Conservation (phyloP, 2,888 invertebrate species). For the Bombylius discolor region DNA sequence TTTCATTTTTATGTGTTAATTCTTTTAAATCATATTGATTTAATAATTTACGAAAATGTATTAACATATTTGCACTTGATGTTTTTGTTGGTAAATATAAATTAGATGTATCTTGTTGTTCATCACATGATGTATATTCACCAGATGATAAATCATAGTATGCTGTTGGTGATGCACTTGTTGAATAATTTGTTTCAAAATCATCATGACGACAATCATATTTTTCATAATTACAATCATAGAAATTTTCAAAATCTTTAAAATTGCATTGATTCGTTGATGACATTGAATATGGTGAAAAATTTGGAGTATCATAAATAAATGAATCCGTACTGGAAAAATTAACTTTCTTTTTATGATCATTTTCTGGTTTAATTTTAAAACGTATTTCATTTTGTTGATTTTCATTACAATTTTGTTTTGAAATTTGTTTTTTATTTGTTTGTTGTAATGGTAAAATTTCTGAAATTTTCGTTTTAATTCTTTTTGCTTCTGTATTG, state of each 20-base stretch:
- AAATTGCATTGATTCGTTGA: not conserved
- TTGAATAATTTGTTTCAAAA: not conserved
- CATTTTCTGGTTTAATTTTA: too few species aligned
- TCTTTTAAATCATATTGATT: not conserved
- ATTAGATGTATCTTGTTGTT: not conserved
- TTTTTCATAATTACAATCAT: not conserved
- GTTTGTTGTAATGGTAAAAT: too few species aligned
- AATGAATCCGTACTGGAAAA: too few species aligned
- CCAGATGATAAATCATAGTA: not conserved
- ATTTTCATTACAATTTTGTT: too few species aligned
- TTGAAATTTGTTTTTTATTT: too few species aligned
- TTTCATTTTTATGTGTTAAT: not conserved
- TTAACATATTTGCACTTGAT: not conserved
- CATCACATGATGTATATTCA: not conserved
- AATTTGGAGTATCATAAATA: too few species aligned
- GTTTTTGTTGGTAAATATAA: not conserved
- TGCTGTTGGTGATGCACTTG: not conserved
- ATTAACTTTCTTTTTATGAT: too few species aligned
- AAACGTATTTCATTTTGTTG: too few species aligned
- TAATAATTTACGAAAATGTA: not conserved
- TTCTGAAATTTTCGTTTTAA: too few species aligned
- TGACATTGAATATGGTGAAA: too few species aligned
- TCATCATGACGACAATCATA: not conserved
- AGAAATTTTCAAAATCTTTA: not conserved
- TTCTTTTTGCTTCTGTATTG: too few species aligned